These are phyloP conservation scores for Danaus melanippus DNA, from an alignment of 1,140 invertebrate species.

Conservation along the genomic window DNA sequence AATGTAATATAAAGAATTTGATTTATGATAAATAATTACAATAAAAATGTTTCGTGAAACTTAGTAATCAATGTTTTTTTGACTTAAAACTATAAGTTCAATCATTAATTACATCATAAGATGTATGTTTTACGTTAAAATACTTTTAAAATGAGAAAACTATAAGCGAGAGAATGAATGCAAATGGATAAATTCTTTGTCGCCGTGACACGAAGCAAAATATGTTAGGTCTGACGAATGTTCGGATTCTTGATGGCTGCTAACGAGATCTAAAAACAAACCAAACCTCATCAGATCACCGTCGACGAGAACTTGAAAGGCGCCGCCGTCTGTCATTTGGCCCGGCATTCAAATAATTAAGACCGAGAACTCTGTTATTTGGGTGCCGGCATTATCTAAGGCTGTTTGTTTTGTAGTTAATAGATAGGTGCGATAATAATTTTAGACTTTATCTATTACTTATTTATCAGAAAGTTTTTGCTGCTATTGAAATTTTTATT, in stretches of 20 bases:
- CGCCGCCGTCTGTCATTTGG: slow-evolving; percentile 41
- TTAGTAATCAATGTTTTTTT: too few species aligned
- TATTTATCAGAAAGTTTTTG: too few species aligned
- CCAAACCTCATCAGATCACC: slow-evolving; percentile 41
- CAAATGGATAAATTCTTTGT: slow-evolving; percentile 58
- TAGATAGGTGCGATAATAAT: slow-evolving; percentile 1
- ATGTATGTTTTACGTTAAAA: slow-evolving; percentile 55
- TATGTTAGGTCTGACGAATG: slow-evolving; percentile 53
- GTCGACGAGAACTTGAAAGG: slow-evolving; percentile 39
- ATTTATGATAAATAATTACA: too few species aligned
- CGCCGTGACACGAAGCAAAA: slow-evolving; percentile 42
- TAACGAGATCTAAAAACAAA: slow-evolving; percentile 62
- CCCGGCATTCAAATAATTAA: slow-evolving; percentile 53
- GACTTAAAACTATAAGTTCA: too few species aligned
- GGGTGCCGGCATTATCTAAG: slow-evolving; percentile 3
- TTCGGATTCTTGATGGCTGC: slow-evolving; percentile 41
- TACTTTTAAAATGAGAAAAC: slow-evolving; percentile 28
- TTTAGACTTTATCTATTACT: too few species aligned
- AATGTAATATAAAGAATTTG: too few species aligned
- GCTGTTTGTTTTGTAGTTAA: too few species aligned
- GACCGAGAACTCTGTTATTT: slow-evolving; percentile 13
- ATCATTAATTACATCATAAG: background rate
- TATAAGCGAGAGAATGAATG: slow-evolving; percentile 36
- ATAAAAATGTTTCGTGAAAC: too few species aligned
- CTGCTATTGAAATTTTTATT: too few species aligned